Percentiles rank a stretch among this genome's conserved stretches.
Conservation (phyloP, 2,888 invertebrate species). For the Hirudinaria manillensis region DNA sequence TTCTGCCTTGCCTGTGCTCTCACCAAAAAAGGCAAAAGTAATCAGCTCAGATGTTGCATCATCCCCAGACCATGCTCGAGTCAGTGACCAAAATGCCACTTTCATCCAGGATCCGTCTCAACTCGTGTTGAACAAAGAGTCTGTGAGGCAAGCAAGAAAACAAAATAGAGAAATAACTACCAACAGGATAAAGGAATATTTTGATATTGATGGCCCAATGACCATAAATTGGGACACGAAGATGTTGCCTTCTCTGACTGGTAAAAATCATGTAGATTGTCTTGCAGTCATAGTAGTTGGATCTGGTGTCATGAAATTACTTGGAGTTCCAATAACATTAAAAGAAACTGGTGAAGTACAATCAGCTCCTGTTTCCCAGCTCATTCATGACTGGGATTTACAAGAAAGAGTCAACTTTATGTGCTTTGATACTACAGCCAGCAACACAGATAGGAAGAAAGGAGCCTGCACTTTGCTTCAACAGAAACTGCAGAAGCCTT, state of each 20-base stretch:
- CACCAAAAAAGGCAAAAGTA: neutral
- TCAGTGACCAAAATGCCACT: slow-evolving; percentile 62
- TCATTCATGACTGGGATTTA: neutral
- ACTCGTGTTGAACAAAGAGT: slow-evolving; percentile 59
- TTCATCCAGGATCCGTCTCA: neutral
- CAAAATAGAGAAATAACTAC: slow-evolving; percentile 46
- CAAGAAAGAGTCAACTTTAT: neutral
- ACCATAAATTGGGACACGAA: neutral
- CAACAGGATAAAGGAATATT: neutral
- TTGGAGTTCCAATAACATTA: neutral
- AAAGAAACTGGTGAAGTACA: neutral
- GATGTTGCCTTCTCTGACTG: neutral
- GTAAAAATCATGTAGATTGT: neutral
- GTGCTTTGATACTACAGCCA: slow-evolving; percentile 7
- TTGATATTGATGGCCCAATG: neutral
- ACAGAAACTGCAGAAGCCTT: neutral
- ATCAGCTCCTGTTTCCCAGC: neutral
- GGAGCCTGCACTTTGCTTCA: neutral
- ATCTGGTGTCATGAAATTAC: neutral
- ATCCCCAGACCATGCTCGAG: slow-evolving; percentile 72
- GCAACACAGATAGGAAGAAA: neutral
- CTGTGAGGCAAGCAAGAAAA: slow-evolving; percentile 76
- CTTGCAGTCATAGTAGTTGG: neutral
- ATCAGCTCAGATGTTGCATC: neutral
- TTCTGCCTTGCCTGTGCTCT: neutral